Conservation (phyloP, 2,113 vertebrate genomes). For the Tupaia chinensis region DNA sequence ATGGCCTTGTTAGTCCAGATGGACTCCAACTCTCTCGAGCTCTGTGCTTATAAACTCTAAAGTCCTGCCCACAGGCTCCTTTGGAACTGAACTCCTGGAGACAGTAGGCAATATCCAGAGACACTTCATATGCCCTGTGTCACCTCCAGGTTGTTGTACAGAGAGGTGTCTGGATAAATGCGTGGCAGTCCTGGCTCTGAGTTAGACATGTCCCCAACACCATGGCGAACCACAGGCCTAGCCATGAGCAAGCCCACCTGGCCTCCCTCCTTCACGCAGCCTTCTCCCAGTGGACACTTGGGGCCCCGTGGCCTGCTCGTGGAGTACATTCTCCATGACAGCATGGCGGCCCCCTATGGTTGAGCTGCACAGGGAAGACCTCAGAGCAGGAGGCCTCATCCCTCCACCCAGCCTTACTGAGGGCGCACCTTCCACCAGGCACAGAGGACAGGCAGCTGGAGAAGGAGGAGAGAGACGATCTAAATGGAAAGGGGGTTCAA, state of each 20-base stretch:
- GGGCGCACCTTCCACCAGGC: too few species aligned
- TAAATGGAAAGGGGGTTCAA: neutral
- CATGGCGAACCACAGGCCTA: neutral
- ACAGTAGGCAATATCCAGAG: neutral
- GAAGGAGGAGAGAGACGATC: neutral
- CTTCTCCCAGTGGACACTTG: fast-evolving
- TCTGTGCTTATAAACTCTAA: neutral
- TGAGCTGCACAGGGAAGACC: too few species aligned
- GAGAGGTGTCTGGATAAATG: fast-evolving
- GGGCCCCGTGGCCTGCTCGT: neutral
- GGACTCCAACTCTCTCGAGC: neutral
- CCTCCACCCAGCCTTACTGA: too few species aligned
- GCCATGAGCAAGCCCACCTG: neutral
- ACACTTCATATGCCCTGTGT: neutral
- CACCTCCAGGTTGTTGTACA: neutral
- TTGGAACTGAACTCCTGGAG: neutral
- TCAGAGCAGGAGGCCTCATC: too few species aligned
- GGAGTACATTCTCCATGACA: too few species aligned
- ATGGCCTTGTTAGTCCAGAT: neutral
- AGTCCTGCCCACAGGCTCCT: neutral
- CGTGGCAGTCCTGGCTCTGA: neutral
- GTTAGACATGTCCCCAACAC: neutral
- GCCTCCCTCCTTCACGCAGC: neutral
- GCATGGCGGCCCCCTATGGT: too few species aligned
- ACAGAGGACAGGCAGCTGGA: neutral